These are phyloP conservation scores for Melieria picta DNA, from an alignment of 2,888 invertebrate genomes.

Conservation along the genomic window DNA sequence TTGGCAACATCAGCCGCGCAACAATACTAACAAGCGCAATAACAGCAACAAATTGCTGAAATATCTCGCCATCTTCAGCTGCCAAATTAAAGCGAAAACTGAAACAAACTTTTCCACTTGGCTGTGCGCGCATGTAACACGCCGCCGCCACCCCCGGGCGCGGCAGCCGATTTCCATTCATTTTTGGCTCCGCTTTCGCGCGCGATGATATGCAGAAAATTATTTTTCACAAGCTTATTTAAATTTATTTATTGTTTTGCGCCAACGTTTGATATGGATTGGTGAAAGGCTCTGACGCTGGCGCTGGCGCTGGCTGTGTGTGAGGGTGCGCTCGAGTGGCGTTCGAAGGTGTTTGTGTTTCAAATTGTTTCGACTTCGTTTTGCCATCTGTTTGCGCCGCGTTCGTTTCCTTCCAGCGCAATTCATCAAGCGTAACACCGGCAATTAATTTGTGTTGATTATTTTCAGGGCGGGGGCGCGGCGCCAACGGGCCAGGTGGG, in stretches of 20 bases:
- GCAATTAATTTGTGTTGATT: conserved; percentile 7
- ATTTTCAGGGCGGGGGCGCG: background rate
- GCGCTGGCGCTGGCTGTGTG: background rate
- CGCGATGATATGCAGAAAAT: conserved; percentile 4
- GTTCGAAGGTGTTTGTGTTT: background rate
- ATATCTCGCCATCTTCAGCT: conserved; percentile 29
- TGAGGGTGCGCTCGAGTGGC: background rate
- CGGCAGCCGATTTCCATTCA: background rate
- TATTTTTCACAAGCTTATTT: conserved; percentile 7
- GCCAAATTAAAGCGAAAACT: conserved; percentile 29
- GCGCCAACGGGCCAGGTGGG: background rate
- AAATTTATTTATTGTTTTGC: conserved; percentile 3
- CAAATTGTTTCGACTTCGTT: background rate
- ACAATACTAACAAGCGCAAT: background rate
- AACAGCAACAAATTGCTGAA: conserved; percentile 29
- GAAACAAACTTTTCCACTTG: background rate
- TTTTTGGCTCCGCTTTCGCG: background rate
- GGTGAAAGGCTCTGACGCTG: too few species aligned
- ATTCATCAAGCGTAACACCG: conserved; percentile 1
- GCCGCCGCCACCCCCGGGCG: too few species aligned
- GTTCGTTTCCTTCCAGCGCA: background rate
- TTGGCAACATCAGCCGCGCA: background rate
- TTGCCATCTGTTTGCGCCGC: background rate
- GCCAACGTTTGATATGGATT: too few species aligned
- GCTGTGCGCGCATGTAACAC: too few species aligned